Evolutionary conservation across 1,140 invertebrate species (phyloP), one percentile per base, ranked within the genome.

Genomic region (Stegodyphus mimosarum): DNA sequence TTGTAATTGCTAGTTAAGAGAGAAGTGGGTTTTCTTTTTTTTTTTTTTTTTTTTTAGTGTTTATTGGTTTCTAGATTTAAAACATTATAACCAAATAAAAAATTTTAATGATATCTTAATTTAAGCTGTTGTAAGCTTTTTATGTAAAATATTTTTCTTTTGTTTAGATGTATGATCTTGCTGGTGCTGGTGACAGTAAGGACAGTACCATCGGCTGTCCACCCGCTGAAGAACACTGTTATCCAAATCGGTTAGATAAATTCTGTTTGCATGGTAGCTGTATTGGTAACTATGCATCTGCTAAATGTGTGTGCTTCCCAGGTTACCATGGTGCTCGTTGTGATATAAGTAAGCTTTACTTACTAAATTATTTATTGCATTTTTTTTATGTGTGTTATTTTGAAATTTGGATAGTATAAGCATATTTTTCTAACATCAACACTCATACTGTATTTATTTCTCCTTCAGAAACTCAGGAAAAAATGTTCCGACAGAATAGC

Each of bases 321-420:
- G 97, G 97, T 2, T 98, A 94, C 94, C 95, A 95, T 4, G 97
- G 97, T 7, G 93, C 94, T 0, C 93, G 94, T 0, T 99, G 98
- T 90, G 94, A 95, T 88, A 93, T 75, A 88, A 87, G 91, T 91
- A 87, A 85, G 71, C 11, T 67, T 33, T 33, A 33, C 33, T 1
- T 33, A 13, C 7, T 6, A 63, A 7, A 10, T 60, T 63, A 63
- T 11, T 11, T 60, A 60, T 60, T 60, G 9, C 55, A 60, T 60
- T 60, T 2, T 15, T 11, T 60, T 60, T 60, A 60, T 7, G n/a
- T n/a, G n/a, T n/a, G n/a, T n/a, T n/a, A n/a, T n/a, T 33, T 3
- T 33, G 33, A 33, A 33, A 33, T 33, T 33, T 33, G 33, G 33
- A 33, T 60, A 15, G 1, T 60, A 15, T 60, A 60, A 11, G 15